These are phyloP conservation scores for Oophaga sylvatica DNA, from an alignment of 2,797 vertebrate species.

Conservation along the genomic window DNA sequence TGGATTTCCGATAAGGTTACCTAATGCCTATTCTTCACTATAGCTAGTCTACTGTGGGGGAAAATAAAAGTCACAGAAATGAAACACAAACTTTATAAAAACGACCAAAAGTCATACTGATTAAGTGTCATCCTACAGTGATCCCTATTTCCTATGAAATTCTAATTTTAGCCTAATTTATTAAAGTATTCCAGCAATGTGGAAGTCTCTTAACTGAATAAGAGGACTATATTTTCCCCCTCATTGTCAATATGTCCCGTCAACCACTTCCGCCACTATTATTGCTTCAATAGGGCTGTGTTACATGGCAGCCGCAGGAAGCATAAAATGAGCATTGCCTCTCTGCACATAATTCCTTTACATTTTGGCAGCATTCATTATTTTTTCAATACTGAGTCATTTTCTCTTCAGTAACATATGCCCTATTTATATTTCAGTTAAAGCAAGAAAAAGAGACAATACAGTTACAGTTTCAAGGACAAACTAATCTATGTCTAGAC, in stretches of 20 bases:
- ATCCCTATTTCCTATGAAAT: constrained; percentile 7
- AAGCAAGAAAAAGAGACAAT: constrained; percentile 16
- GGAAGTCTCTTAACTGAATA: not conserved
- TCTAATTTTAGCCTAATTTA: not conserved
- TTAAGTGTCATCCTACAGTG: not conserved
- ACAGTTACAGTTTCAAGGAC: constrained; percentile 35
- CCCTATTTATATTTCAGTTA: constrained; percentile 35
- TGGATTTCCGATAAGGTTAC: not conserved
- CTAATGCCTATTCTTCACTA: not conserved
- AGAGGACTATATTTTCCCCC: not conserved
- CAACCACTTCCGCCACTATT: constrained; percentile 15
- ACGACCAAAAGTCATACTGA: not conserved
- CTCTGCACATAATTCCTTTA: constrained; percentile 7
- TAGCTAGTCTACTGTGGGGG: not conserved
- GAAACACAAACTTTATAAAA: not conserved
- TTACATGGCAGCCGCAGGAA: constrained; percentile 19
- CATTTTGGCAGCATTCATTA: constrained; percentile 26
- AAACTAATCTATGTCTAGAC: constrained; percentile 42
- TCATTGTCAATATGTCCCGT: not conserved
- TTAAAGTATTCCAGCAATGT: not conserved
- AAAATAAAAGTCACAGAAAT: not conserved
- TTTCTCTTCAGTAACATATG: constrained; percentile 61
- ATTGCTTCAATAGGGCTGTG: not conserved
- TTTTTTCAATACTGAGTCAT: constrained; percentile 33
- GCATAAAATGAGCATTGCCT: constrained; percentile 21